These are phyloP conservation scores for Chaetorhynchus papuensis DNA, from an alignment of 2,113 vertebrate genomes.

Conservation along the genomic window DNA sequence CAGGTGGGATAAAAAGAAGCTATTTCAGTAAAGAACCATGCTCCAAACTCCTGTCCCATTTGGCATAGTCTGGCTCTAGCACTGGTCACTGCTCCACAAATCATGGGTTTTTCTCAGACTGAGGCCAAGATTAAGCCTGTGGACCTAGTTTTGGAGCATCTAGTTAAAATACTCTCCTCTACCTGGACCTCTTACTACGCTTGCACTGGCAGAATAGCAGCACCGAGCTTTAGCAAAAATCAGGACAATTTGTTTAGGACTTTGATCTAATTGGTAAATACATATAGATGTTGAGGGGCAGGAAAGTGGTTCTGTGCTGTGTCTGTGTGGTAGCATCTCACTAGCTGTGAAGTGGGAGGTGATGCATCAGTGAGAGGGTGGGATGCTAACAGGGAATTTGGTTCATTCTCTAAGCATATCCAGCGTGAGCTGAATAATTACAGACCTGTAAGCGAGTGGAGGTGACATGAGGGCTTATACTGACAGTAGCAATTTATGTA, in stretches of 20 bases:
- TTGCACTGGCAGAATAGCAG: neutral
- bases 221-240: neutral
- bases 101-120: rapidly evolving
- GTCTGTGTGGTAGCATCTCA: neutral
- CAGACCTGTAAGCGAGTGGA: neutral
- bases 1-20: neutral
- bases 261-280: neutral
- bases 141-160: neutral
- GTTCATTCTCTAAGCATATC: neutral
- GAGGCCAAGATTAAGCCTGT: neutral
- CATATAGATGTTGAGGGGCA: neutral
- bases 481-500: neutral
- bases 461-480: neutral
- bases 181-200: rapidly evolving
- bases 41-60: neutral
- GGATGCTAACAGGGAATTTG: neutral
- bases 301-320: neutral
- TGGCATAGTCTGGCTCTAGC: neutral
- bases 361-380: neutral
- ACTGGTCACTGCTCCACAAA: neutral
- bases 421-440: neutral
- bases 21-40: neutral
- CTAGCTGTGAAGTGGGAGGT: neutral
- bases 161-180: neutral
- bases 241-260: neutral